Base-by-base conservation (phyloP, 1,140 invertebrate genomes). In the Saccostrea echinata region DNA sequence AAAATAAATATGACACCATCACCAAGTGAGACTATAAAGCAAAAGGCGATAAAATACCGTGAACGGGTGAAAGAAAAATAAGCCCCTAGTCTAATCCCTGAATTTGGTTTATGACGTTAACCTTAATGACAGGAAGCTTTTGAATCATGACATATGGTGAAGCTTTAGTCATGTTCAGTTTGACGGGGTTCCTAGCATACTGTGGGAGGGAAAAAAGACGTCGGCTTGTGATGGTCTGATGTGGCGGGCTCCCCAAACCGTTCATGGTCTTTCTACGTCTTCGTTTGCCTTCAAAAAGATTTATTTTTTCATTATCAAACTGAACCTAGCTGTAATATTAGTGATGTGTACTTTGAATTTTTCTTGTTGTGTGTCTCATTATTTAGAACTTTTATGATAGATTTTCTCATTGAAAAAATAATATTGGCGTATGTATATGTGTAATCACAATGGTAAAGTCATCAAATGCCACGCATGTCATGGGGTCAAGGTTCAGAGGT, bases 271-370 rank as follows among this genome's bases (percentile, higher is more conserved):
- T 89, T 84, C 84, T 86, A 86, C 88, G 88, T 71, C 86, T 53
- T 51, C 88, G 82, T 85, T 89, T 89, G 51, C 88, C 88, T 89
- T 89, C 81, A 89, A 89, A 89, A 84, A 89, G 86, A 88, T 80
- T 71, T 27, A 30, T 53, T 53, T 30, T 33, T 55, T 76, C 35
- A 30, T 43, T 43, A 61, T 61, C 55, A 61, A 61, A 61, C 6
- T 61, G 55, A 21, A 61, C 55, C 55, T 61, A 61, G 18, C 55
- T 61, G 55, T n/a, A 21, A 61, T n/a, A 61, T 61, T 43, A 43
- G 43, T 43, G 43, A 9, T 43, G 6, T 43, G 43, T 43, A 43
- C 6, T 43, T 43, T 43, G 43, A 3, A 4, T 61, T 61, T 21
- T 13, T n/a, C 21, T n/a, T 61, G 55, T n/a, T 1, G n/a, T 21